Percentiles rank a stretch among this genome's conserved stretches.
Conservation (phyloP, 1,140 invertebrate species). For the Sminthurides bifidus region DNA sequence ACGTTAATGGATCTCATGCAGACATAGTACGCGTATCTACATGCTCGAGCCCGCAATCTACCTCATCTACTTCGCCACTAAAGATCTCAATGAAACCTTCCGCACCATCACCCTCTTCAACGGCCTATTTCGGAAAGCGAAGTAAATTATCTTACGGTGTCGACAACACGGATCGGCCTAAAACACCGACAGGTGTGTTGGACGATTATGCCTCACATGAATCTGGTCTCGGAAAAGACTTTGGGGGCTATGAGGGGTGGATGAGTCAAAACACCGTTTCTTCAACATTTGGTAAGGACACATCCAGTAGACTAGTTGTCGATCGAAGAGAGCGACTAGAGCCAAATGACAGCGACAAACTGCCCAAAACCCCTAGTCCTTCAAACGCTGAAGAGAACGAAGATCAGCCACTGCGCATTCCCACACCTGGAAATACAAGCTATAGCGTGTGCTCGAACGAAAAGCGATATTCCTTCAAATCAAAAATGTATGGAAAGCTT, state of each 20-base stretch:
- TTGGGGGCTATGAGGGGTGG: no score
- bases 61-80: background rate
- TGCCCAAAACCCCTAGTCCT: slow-evolving; percentile 26
- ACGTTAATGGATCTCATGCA: slow-evolving; percentile 20
- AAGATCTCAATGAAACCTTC: background rate
- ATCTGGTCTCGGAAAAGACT: slow-evolving; percentile 59
- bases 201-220: slow-evolving; percentile 61
- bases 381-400: slow-evolving; percentile 13
- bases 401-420: slow-evolving; percentile 13
- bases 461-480: background rate
- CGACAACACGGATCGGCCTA: slow-evolving; percentile 24
- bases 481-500: slow-evolving; percentile 6
- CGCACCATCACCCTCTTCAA: no score
- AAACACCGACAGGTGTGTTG: slow-evolving; percentile 23
- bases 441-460: background rate
- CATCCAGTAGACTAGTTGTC: background rate
- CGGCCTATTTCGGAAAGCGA: background rate
- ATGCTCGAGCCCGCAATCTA: background rate
- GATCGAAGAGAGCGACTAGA: slow-evolving; percentile 1
- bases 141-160: background rate
- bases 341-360: background rate
- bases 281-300: slow-evolving; percentile 19
- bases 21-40: slow-evolving; percentile 12
- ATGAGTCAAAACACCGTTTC: slow-evolving; percentile 29
- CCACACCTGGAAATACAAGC: slow-evolving; percentile 10